Evolutionary conservation across 2,797 vertebrate species (phyloP).

Genomic region (Falco columbarius): DNA sequence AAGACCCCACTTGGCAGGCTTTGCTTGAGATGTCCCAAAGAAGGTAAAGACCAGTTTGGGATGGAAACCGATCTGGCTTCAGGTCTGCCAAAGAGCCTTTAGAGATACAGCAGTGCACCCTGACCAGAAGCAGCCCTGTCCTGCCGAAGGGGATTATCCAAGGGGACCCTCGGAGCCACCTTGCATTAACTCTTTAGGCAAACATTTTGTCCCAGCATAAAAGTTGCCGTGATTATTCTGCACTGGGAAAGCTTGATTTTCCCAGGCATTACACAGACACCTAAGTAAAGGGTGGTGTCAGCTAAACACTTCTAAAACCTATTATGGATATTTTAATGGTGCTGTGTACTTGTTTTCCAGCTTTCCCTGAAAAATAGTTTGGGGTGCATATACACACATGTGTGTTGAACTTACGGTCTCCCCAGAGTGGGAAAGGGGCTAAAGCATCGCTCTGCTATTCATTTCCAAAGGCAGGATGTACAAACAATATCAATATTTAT

Average conservation of each 20-base stretch:
- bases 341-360: neutral
- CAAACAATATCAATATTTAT: slow-evolving; percentile 71
- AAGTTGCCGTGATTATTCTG: neutral
- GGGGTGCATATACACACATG: neutral
- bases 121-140: neutral
- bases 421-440: neutral
- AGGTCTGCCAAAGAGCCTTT: neutral
- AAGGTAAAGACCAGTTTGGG: neutral
- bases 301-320: neutral
- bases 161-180: neutral
- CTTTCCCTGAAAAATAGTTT: neutral
- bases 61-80: neutral
- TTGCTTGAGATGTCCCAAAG: neutral
- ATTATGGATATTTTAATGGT: neutral
- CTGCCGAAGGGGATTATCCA: neutral
- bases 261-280: neutral
- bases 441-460: neutral
- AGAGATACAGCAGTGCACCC: neutral
- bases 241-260: neutral
- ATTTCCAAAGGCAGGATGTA: slow-evolving; percentile 27
- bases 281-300: neutral
- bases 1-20: neutral
- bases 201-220: neutral
- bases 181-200: neutral
- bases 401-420: neutral